These are phyloP conservation scores for Archips crataeganus DNA, from an alignment of 2,888 invertebrate species.

Conservation along the genomic window DNA sequence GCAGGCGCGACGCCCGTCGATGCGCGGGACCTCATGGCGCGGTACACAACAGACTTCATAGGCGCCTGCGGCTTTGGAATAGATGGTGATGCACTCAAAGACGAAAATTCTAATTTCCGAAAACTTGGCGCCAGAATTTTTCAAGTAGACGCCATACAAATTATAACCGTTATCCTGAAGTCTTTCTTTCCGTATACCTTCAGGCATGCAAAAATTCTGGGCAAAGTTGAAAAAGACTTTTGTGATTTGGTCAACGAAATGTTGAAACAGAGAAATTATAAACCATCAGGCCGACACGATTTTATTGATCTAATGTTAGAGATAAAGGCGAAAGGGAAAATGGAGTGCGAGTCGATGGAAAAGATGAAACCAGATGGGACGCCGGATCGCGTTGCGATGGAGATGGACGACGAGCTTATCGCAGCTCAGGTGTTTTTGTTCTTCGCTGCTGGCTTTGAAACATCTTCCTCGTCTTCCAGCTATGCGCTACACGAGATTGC, in stretches of 20 bases:
- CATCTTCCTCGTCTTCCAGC: conserved; percentile 53
- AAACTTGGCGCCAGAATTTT: conserved; percentile 29
- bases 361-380: conserved; percentile 21
- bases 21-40: conserved; percentile 44
- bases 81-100: conserved; percentile 37
- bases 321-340: conserved; percentile 11
- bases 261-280: conserved; percentile 26
- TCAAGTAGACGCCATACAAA: background rate
- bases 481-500: conserved; percentile 51
- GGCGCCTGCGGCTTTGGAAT: conserved; percentile 45
- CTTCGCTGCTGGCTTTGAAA: conserved; percentile 53
- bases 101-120: conserved; percentile 28
- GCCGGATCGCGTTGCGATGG: conserved; percentile 9
- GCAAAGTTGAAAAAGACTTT: conserved; percentile 28
- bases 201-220: background rate
- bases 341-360: conserved; percentile 32
- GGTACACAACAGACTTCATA: conserved; percentile 45
- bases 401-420: conserved; percentile 25
- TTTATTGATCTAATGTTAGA: conserved; percentile 30
- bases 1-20: conserved; percentile 1
- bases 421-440: conserved; percentile 37
- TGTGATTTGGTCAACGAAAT: conserved; percentile 39
- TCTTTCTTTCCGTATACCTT: conserved; percentile 16
- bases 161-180: conserved; percentile 21
- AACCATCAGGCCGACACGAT: conserved; percentile 29